Evolutionary conservation across 2,797 vertebrate species (phyloP), one percentile per base, ranked within the genome.

Genomic region (Pseudotriccus pelzelni): DNA sequence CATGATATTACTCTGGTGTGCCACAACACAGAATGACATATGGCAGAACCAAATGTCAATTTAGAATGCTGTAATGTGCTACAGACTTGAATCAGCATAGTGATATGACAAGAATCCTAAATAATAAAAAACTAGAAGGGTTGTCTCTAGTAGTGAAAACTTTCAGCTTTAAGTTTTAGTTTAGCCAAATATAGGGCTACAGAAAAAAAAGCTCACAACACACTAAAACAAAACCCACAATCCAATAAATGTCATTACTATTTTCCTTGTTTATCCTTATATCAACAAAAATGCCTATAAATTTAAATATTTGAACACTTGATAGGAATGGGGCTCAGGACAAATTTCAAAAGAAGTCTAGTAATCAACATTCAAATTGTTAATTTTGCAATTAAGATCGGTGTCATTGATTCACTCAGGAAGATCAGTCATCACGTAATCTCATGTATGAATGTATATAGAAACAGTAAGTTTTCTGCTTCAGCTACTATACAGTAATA

Each of bases 41-140:
- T 36, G 68, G 87, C n/a, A 76, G 63, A 95, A 89, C 9, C 47
- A 87, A 92, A 93, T 88, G 84, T 43, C 59, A 84, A 67, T 66
- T 88, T 66, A 55, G 46, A 88, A 79, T 39, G 36, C 7, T 67
- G 50, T 55, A n/a, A 84, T 70, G 14, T 32, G 30, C 55, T 84
- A 70, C 34, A 79, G 59, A 50, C 50, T 81, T 84, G 62, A 88
- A 69, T 84, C 67, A 79, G 37, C 6, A 18, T 17, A 10, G 9
- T 58, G 55, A 79, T 66, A 84, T 14, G 34, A 73, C 36, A 66
- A 25, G 39, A 91, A 81, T 63, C 16, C 44, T 69, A 69, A 94
- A 66, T 39, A 75, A 79, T 12, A 58, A 75, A 91, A 72, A 59
- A 7, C 11, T 72, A 14, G 6, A 62, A 59, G 23, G 16, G 7